Percentiles rank a stretch among this genome's conserved stretches.
phyloP scores from a whole-genome alignment of 1,140 invertebrate species.

The Neodiprion virginianus region DNA sequence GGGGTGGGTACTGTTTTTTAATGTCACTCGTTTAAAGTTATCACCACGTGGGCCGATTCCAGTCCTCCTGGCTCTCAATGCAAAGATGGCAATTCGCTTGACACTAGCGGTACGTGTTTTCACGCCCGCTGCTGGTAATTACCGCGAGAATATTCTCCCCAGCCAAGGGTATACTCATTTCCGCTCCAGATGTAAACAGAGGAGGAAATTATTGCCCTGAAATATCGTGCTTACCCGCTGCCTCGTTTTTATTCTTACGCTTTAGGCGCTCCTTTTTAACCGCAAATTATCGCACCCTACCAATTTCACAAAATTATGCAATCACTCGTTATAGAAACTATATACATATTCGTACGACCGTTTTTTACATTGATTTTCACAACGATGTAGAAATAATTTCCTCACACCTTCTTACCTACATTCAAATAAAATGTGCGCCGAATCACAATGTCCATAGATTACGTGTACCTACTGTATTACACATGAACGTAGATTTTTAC shows the following conservation, averaged over 20 bases:
- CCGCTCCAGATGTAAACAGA: constrained; percentile 2
- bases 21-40: constrained; percentile 5
- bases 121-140: background rate
- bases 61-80: background rate
- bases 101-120: background rate
- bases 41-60: background rate
- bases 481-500: background rate
- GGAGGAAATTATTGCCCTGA: background rate
- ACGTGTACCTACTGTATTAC: no score
- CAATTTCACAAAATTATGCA: no score
- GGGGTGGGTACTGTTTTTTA: background rate
- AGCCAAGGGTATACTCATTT: background rate
- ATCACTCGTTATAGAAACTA: no score
- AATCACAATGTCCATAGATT: no score
- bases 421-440: no score
- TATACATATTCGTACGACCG: no score
- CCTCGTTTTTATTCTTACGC: no score
- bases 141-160: background rate
- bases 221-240: background rate
- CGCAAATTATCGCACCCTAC: no score
- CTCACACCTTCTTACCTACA: no score
- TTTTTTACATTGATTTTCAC: no score
- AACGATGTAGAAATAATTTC: no score
- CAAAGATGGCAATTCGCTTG: constrained; percentile 4
- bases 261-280: no score